A percentile compares a stretch with the other conserved stretches of the same genome.
These are phyloP conservation scores for Limnothrissa miodon DNA, from an alignment of 2,113 vertebrate species.

Conservation along the genomic window DNA sequence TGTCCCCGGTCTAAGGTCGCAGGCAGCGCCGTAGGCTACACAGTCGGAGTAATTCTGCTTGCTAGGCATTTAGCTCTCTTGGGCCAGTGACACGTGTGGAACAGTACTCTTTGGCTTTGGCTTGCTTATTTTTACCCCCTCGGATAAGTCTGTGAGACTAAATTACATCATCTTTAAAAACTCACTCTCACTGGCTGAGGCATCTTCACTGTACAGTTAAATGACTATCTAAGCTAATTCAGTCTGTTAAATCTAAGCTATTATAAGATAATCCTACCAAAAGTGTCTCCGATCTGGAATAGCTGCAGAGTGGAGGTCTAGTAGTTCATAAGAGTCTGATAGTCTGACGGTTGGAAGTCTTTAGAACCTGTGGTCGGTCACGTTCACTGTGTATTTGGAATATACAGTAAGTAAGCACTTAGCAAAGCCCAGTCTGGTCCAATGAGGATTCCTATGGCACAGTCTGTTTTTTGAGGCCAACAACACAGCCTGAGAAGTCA, in stretches of 20 bases:
- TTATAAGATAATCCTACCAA: slow-evolving; percentile 62
- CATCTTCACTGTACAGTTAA: slow-evolving; percentile 17
- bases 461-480: too few species aligned
- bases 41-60: background rate
- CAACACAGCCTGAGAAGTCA: too few species aligned
- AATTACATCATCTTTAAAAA: slow-evolving; percentile 20
- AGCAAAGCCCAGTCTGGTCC: too few species aligned
- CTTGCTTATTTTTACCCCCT: background rate
- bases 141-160: background rate
- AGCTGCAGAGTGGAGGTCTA: slow-evolving; percentile 49
- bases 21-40: background rate
- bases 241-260: slow-evolving; percentile 52
- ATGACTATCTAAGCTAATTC: slow-evolving; percentile 48
- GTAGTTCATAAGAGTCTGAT: slow-evolving; percentile 2
- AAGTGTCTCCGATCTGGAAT: slow-evolving; percentile 51
- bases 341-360: too few species aligned
- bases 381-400: too few species aligned
- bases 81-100: too few species aligned
- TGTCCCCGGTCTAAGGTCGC: background rate
- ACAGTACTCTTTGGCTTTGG: too few species aligned
- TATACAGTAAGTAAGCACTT: too few species aligned
- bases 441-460: too few species aligned
- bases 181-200: background rate
- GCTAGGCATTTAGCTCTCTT: background rate
- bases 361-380: too few species aligned